Evolutionary conservation across 2,888 invertebrate species (phyloP), one percentile per base, ranked within the genome.

Genomic region (Hesperia comma): DNA sequence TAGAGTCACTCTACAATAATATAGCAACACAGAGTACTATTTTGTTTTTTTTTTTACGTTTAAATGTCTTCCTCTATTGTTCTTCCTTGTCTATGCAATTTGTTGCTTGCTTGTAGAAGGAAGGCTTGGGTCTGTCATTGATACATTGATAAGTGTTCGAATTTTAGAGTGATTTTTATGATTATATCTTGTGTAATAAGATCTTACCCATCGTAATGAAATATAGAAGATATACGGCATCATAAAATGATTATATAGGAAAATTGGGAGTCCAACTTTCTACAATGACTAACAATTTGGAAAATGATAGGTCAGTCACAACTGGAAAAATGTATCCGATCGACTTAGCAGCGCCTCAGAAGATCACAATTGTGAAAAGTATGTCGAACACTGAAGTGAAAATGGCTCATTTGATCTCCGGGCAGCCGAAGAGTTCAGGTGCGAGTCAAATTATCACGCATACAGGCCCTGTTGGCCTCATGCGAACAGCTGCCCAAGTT

Each of bases 261-360:
- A 21, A 12, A 40, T 61, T 49, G 17, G 17, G 8, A 56, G 17
- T 32, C 37, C 10, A 67, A 53, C 61, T 61, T 56, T 61, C 74
- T 77, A 87, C 76, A 81, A 93, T 93, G 93, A 92, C 86, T 77
- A 86, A 80, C 75, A 92, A 91, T 85, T 82, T 89, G 77, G 93
- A 93, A 76, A 94, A 93, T 75, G 94, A 94, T 75, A 94, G 94
- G 75, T 93, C 94, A 76, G 80, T 88, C 71, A 90, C 94, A 73
- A 80, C 90, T 76, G 89, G 89, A 73, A 94, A 94, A 87, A 93
- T 93, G 84, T 93, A 93, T 86, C 93, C 93, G 72, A 92, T 93
- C 75, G 92, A 93, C 87, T 90, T 93, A 83, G 92, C 92, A 83
- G 92, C 92, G 68, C 90, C 91, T 72, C 92, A 90, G 81, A 93